Base-by-base conservation (phyloP, 1,140 invertebrate species). In the Drosophila sechellia region DNA sequence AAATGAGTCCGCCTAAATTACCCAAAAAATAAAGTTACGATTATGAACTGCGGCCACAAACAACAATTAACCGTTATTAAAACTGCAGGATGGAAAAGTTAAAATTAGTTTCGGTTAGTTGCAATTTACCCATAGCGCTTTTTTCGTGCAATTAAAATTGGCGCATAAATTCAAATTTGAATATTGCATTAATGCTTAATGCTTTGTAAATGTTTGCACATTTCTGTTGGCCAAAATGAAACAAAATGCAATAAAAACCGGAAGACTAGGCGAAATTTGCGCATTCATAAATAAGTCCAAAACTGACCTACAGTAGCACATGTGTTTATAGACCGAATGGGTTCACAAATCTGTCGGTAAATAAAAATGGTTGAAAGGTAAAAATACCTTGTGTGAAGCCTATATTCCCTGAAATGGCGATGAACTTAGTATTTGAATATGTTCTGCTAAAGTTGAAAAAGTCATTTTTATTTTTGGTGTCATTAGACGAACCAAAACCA, bases 131-230 rank as follows among this genome's bases (percentile, higher is more conserved):
- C 60, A 78, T 78, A 78, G 78, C 55, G 43, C 15, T 56, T 86
- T 86, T 87, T 75, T 49, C 75, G 55, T 65, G 75, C 79, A 76
- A 86, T 86, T 86, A 79, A 86, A 70, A 79, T 68, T 52, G 27
- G 43, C 39, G 53, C 55, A 57, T 64, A 83, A 63, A 81, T 66
- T 78, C 63, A 53, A 78, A 69, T 81, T 75, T 60, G 39, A 39
- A 61, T 69, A 87, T 76, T 87, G 74, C 80, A 76, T 86, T 87
- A 87, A 87, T 79, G 78, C 66, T 86, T 86, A 87, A 81, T 86
- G 78, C 70, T 53, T 64, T 75, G 73, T 79, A 76, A 87, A 87
- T 72, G 60, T 69, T 71, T 79, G 70, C 64, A 17, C 10, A 55
- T 71, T 58, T 75, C 48, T 54, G 56, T 60, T 76, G 39, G 61